phyloP scores from a whole-genome alignment of 1,140 invertebrate genomes.

The Drosophila pruinosa region DNA sequence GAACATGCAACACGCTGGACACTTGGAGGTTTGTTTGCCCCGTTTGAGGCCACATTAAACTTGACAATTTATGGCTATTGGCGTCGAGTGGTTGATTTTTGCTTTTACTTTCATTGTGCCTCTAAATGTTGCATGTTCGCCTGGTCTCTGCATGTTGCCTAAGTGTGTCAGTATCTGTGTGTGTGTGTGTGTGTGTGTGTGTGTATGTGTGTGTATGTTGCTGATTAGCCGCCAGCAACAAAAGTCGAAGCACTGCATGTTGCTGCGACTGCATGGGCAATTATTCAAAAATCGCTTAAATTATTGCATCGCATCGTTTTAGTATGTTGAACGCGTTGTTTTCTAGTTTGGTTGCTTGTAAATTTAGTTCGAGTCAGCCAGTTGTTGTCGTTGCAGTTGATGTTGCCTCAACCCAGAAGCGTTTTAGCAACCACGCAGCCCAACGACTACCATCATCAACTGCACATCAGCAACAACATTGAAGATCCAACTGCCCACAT shows the following conservation, averaged over 20 bases:
- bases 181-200: not conserved
- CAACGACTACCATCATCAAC: slow-evolving; percentile 31
- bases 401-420: slow-evolving; percentile 41
- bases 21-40: not conserved
- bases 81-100: not conserved
- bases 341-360: slow-evolving; percentile 48
- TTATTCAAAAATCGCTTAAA: slow-evolving; percentile 46
- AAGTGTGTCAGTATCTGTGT: not conserved
- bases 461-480: slow-evolving; percentile 21
- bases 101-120: slow-evolving; percentile 43
- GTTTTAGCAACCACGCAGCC: slow-evolving; percentile 35
- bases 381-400: slow-evolving; percentile 1
- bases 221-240: slow-evolving; percentile 40
- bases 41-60: slow-evolving; percentile 12
- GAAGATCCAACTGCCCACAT: slow-evolving; percentile 40
- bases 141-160: slow-evolving; percentile 8
- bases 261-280: slow-evolving; percentile 19
- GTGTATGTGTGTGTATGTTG: slow-evolving; percentile 25
- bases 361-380: not conserved
- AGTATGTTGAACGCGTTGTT: slow-evolving; percentile 46
- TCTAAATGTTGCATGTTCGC: slow-evolving; percentile 30
- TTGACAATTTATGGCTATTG: slow-evolving; percentile 39
- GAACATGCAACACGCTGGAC: slow-evolving; percentile 32
- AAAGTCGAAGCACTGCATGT: slow-evolving; percentile 27
- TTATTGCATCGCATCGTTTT: slow-evolving; percentile 41